Base-by-base conservation (phyloP, 1,140 invertebrate genomes). In the Frieseomelitta varia region DNA sequence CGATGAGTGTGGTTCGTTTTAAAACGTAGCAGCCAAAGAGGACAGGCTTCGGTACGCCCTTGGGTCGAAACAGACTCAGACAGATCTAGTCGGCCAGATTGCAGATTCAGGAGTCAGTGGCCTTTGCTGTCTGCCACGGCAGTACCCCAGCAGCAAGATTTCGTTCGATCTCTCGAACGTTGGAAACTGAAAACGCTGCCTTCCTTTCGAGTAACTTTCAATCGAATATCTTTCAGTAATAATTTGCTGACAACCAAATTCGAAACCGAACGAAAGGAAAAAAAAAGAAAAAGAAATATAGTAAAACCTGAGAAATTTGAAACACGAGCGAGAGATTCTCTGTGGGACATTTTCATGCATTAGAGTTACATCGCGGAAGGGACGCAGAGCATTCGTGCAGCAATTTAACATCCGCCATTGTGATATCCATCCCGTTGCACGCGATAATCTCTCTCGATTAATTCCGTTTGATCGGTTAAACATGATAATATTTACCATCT, bases 31-130 rank as follows among this genome's bases (percentile, higher is more conserved):
- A 12, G 8, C 15, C 34, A 65, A 89, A 87, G 74, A n/a, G n/a
- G n/a, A 47, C 78, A 75, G 78, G 53, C 69, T 79, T 69, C 24
- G 47, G 85, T 88, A 92, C 92, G 91, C 91, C 92, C 87, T 90
- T 92, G 92, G 86, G 78, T 76, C 81, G 72, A 78, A 86, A 85
- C 53, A 17, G 85, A 73, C 82, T 87, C 90, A 90, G 88, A 92
- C 91, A 91, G 91, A 92, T 92, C 79, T 85, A 79, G 83, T 80
- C 81, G 55, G 79, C 77, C 27, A 92, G 92, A 92, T 92, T 92
- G 91, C 86, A 73, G 87, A 86, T 86, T 78, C 87, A 71, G 85
- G 87, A 93, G 92, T 93, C 92, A 92, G 84, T 92, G 92, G 79
- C 91, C 92, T 90, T 90, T 86, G 53, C 76, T 81, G 90, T 77